Base-by-base conservation (phyloP, 2,888 invertebrate species). In the Macaria notata region DNA sequence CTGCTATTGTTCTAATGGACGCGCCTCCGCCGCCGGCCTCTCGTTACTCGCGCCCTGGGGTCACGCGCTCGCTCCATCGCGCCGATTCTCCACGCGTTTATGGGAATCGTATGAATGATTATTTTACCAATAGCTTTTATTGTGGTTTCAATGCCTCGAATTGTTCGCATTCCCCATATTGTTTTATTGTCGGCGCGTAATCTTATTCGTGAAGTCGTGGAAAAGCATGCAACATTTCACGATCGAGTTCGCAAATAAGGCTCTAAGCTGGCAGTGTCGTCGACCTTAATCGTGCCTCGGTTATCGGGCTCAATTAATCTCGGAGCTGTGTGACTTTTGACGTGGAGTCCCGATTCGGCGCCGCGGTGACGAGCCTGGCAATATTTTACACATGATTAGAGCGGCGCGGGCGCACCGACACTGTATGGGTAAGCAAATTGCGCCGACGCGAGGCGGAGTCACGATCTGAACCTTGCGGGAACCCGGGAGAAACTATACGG, bases 351-450 rank as follows among this genome's bases (percentile, higher is more conserved):
- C 77, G 81, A 83, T 83, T 83, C 80, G 77, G 80, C 76, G 82
- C 79, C 76, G 76, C 79, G 75, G 84, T 88, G 88, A 87, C 84
- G 84, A 79, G 79, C 70, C 78, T 76, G 75, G 88, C 79, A 86
- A 90, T 91, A 91, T 89, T 88, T 91, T 89, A 89, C 90, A 91
- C 90, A 81, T 91, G 89, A 89, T 89, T 90, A 89, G 89, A 89
- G 65, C 59, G 9, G 49, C 44, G 49, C 49, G 31, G 4, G 7
- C 72, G 72, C 78, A 73, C 79, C 76, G 80, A 82, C 86, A 81
- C 83, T 88, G 86, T 88, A 89, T 90, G 89, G 88, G 86, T 88
- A 89, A 88, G 90, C 90, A 89, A 91, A 91, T 91, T 91, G 90
- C 88, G 78, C 79, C 83, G 84, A 83, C 83, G 84, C 88, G 88